Conservation (phyloP, 2,888 invertebrate species). For the Drosophila koepferae region DNA sequence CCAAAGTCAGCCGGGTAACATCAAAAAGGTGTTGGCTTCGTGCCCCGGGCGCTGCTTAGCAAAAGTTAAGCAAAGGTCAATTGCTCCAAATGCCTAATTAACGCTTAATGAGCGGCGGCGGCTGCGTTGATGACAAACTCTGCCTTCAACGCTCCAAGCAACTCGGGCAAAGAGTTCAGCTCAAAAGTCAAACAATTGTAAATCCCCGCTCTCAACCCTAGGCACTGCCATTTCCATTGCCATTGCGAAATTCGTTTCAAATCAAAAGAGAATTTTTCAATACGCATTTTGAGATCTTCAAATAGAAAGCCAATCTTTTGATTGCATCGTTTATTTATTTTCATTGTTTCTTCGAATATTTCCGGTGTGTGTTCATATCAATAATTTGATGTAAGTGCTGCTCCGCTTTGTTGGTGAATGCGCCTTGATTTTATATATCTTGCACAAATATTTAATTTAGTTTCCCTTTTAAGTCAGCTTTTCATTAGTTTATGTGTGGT, state of each 20-base stretch:
- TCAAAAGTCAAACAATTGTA: slow-evolving; percentile 40
- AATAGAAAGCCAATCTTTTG: slow-evolving; percentile 14
- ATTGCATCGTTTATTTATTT: slow-evolving; percentile 13
- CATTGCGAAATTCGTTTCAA: background rate
- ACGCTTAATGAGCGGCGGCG: slow-evolving; percentile 57
- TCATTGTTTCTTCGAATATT: slow-evolving; percentile 1
- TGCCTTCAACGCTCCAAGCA: slow-evolving; percentile 4
- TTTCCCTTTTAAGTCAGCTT: slow-evolving; percentile 45
- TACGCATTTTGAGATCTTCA: background rate
- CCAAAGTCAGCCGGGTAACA: slow-evolving; percentile 27
- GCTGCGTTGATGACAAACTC: slow-evolving; percentile 24
- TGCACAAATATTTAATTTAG: slow-evolving; percentile 74
- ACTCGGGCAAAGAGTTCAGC: slow-evolving; percentile 31
- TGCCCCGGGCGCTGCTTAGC: slow-evolving; percentile 47
- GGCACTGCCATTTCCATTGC: background rate
- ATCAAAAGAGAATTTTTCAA: background rate
- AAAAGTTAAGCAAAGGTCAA: slow-evolving; percentile 52
- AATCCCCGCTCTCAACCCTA: background rate
- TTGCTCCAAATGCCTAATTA: slow-evolving; percentile 65
- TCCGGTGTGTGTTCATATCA: slow-evolving; percentile 33
- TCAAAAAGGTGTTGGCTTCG: slow-evolving; percentile 69
- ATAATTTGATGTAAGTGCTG: slow-evolving; percentile 48
- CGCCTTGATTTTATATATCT: slow-evolving; percentile 49
- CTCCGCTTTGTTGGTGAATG: slow-evolving; percentile 18
- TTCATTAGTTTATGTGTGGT: slow-evolving; percentile 47